Base-by-base conservation (phyloP, 2,113 vertebrate genomes). In the Ptyas mucosa region DNA sequence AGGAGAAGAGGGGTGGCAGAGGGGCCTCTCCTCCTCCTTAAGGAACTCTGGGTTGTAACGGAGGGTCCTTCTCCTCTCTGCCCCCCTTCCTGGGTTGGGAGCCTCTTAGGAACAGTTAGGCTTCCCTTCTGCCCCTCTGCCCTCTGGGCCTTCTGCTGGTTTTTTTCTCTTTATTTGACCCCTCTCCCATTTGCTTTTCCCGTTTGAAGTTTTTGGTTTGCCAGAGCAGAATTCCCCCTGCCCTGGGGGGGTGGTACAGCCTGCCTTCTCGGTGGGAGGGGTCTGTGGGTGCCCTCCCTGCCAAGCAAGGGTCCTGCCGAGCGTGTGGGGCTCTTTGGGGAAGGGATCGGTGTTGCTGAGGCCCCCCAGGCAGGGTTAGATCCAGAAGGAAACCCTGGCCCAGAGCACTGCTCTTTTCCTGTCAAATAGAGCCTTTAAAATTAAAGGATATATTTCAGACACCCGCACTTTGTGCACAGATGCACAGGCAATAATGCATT, bases 401-500 rank as follows among this genome's bases (percentile, higher is more conserved):
- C 6, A 39, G 15, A 39, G 69, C 69, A 18, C 14, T 39, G n/a
- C n/a, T 34, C n/a, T 12, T 29, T 29, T 1, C 58, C 10, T 29
- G 26, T 29, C 11, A 10, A 3, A 12, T 12, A 5, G 8, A 51
- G 8, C 49, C 49, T 9, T 51, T 51, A 1, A 51, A 51, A 51
- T 51, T 10, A 51, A 51, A 51, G 1, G 49, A 51, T 11, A 4
- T 29, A 29, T 29, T 64, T 64, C 29, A 64, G 15, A 75, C 29
- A 3, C 69, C 7, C 6, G 3, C 64, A 20, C 69, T 6, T 8
- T 8, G 7, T 3, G 18, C 8, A 3, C 34, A 43, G 75, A 43
- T 3, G 34, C 18, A 0, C 18, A 21, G 75, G 34, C 75, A 9
- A 43, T 1, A 3, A 0, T 4, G 18, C 75, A 9, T 0, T 3